Conservation (phyloP, 1,140 invertebrate species). For the Drosophila sulfurigaster region DNA sequence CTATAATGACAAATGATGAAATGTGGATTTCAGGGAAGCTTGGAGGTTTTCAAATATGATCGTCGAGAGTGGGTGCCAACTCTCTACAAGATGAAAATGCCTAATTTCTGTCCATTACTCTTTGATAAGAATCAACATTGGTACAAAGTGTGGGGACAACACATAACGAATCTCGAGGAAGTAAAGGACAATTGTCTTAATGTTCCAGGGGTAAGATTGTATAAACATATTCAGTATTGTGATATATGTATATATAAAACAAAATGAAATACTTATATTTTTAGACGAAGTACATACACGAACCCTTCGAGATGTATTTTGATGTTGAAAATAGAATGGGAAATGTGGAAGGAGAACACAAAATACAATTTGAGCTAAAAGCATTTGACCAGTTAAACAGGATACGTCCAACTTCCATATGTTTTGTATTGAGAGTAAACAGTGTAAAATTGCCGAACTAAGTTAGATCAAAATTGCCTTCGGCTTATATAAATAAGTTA, state of each 20-base stretch:
- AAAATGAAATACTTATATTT: not conserved
- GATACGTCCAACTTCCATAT: not conserved
- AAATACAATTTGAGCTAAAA: no score
- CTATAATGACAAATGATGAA: not conserved
- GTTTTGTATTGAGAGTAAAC: not conserved
- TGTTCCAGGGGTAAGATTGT: constrained; percentile 10
- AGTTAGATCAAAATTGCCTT: no score
- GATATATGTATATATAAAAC: no score
- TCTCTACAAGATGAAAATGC: not conserved
- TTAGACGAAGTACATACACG: constrained; percentile 1
- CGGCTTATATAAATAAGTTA: not conserved
- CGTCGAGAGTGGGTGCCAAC: not conserved
- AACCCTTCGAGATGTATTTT: not conserved
- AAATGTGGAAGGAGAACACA: no score
- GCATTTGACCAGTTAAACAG: no score
- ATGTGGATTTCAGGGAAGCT: not conserved
- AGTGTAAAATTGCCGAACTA: not conserved
- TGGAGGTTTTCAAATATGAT: not conserved
- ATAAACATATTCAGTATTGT: no score
- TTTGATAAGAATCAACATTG: constrained; percentile 1
- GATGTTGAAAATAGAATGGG: no score
- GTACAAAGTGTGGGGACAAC: not conserved
- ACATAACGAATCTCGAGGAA: constrained; percentile 1
- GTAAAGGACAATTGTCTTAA: constrained; percentile 12
- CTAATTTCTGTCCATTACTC: not conserved